Evolutionary conservation across 1,140 invertebrate species (phyloP), one percentile per base, ranked within the genome.

Genomic region (Danaus melanippus): DNA sequence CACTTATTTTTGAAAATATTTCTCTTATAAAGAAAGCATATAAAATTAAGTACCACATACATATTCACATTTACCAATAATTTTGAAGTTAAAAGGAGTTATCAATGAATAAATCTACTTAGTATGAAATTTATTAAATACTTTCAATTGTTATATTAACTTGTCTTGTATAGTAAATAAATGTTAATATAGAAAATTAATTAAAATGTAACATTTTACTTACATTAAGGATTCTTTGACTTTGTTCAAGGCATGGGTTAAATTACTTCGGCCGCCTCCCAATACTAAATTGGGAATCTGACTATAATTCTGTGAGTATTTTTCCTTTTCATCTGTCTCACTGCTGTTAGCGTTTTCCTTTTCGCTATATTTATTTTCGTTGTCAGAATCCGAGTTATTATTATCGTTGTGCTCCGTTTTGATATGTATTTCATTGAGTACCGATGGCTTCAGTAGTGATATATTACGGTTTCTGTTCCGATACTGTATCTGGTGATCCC

Each of bases 371-470:
- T 79, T 84, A 8, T 69, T 58, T 46, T 86, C 79, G 63, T 67
- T 77, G 11, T 86, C 84, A 12, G 76, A 77, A 64, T 84, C 81
- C 32, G 84, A 81, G 62, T 81, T 71, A 5, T 15, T 15, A 32
- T 73, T 74, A 54, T 65, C 68, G 52, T 71, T 67, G 59, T 77
- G 84, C 56, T 86, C 84, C 53, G 62, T 67, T 68, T 84, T 86
- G 32, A 86, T 79, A 64, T 84, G 77, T 58, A 88, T 86, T 64
- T 88, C 84, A 67, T 75, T 85, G 0, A 88, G 64, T 11, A 88
- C 85, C 21, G 87, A 88, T 10, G 85, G 81, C 59, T 88, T 88
- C 32, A 87, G 62, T 1, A 87, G 60, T 10, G 87, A 87, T n/a
- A 73, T 66, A 44, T 76, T 71, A 47, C 83, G 78, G 42, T 75